Conservation (phyloP, 2,113 vertebrate genomes). For the Tretioscincus oriximinensis region DNA sequence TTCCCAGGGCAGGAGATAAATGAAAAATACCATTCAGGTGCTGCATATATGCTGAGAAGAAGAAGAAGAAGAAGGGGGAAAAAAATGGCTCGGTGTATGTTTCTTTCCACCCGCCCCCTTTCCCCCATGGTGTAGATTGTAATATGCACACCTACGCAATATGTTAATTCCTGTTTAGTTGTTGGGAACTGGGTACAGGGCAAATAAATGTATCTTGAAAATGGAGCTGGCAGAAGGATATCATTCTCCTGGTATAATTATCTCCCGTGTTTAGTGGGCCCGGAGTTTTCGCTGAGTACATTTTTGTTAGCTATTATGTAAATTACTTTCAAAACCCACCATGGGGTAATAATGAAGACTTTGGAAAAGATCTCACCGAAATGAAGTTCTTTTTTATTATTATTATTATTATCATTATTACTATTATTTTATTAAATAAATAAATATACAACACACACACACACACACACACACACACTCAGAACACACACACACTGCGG, state of each 20-base stretch:
- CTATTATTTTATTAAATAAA: no score
- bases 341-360: conserved; percentile 63
- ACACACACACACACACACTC: no score
- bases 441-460: no score
- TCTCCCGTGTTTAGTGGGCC: conserved; percentile 68
- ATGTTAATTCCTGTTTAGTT: conserved; percentile 65
- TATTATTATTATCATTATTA: no score
- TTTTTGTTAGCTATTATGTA: conserved; percentile 78
- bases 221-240: conserved; percentile 68
- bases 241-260: conserved; percentile 72
- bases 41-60: conserved; percentile 65
- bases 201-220: conserved; percentile 71
- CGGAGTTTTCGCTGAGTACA: conserved; percentile 64
- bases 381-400: conserved; percentile 38
- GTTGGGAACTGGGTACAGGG: conserved; percentile 54
- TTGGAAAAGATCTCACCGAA: conserved; percentile 50
- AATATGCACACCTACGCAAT: conserved; percentile 50
- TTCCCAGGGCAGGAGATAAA: conserved; percentile 75
- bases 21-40: conserved; percentile 76
- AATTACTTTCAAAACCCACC: conserved; percentile 74
- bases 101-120: conserved; percentile 33
- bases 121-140: conserved; percentile 40
- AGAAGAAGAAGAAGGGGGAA: not conserved
- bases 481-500: not conserved
- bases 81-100: conserved; percentile 38